Evolutionary conservation across 2,888 invertebrate species (phyloP), one percentile per base, ranked within the genome.

Genomic region (Cataglyphis livida): DNA sequence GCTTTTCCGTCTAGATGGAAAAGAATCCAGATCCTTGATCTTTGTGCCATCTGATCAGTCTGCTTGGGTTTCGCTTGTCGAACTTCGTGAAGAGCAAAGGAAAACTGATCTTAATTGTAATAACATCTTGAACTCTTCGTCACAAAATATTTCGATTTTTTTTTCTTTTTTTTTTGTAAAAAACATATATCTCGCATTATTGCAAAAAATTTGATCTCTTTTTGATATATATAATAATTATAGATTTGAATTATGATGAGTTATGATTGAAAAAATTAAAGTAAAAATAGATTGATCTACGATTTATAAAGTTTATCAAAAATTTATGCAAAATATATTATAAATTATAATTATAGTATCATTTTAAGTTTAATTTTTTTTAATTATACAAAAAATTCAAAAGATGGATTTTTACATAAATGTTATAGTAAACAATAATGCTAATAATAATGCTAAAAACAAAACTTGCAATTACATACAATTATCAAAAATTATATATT

Each of bases 271-370:
- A 28, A 48, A 64, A 44, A 2, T 51, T 51, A n/a, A 51, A n/a
- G 7, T 51, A n/a, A 73, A 10, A 51, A 10, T 51, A 10, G 10
- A 25, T 18, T 3, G 10, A 44, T 44, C 9, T 61, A 21, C 3
- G 48, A 1, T 32, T n/a, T 18, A 44, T 32, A 21, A 74, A 15
- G 25, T 51, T 15, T 18, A 12, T 10, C n/a, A 38, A 35, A 12
- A 41, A 59, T 59, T 38, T 5, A 7, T 32, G 12, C 28, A 3
- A 62, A 48, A 3, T 75, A 75, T 48, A 28, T 48, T 35, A 75
- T 21, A 64, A 75, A 35, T 64, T 51, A n/a, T 51, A 75, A 35
- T 64, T 51, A n/a, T 51, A 51, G 18, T 51, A 25, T 57, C 57
- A 41, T 38, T 68, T 28, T 68, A 9, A 1, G 9, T 28, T 51